Evolutionary conservation across 2,888 invertebrate genomes (phyloP).

Genomic region (Drosophila pseudotakahashii): DNA sequence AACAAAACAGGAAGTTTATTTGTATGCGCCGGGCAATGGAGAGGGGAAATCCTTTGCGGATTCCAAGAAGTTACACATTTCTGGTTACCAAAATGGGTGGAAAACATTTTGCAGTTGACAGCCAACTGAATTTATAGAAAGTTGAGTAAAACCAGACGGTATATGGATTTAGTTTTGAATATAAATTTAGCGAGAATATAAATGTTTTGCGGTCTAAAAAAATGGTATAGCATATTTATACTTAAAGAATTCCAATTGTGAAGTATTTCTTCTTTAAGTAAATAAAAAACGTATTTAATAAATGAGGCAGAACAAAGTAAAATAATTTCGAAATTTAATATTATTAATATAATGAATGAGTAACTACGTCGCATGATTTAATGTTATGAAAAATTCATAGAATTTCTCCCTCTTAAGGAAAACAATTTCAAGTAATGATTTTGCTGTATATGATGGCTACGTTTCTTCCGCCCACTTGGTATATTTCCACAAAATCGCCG

Average conservation of each 20-base stretch:
- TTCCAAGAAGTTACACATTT: constrained; percentile 39
- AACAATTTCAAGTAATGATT: not conserved
- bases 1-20: constrained; percentile 75
- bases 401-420: not conserved
- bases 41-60: constrained; percentile 10
- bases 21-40: constrained; percentile 30
- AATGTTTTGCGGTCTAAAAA: not conserved
- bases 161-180: constrained; percentile 22
- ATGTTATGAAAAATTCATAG: constrained; percentile 1
- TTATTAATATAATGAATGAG: no score
- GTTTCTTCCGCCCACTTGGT: not conserved
- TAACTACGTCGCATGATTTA: not conserved
- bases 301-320: no score
- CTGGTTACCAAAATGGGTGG: constrained; percentile 29
- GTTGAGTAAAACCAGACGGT: constrained; percentile 5
- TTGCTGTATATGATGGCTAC: not conserved
- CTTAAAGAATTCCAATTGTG: no score
- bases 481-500: not conserved
- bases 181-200: constrained; percentile 5
- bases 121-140: constrained; percentile 27
- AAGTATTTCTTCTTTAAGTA: no score
- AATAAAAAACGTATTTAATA: no score
- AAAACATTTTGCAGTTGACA: constrained; percentile 35
- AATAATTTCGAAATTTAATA: no score
- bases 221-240: no score